A percentile compares a stretch with the other conserved stretches of the same genome.
Conservation (phyloP, 2,797 vertebrate species). For the Jordanella pulchra region DNA sequence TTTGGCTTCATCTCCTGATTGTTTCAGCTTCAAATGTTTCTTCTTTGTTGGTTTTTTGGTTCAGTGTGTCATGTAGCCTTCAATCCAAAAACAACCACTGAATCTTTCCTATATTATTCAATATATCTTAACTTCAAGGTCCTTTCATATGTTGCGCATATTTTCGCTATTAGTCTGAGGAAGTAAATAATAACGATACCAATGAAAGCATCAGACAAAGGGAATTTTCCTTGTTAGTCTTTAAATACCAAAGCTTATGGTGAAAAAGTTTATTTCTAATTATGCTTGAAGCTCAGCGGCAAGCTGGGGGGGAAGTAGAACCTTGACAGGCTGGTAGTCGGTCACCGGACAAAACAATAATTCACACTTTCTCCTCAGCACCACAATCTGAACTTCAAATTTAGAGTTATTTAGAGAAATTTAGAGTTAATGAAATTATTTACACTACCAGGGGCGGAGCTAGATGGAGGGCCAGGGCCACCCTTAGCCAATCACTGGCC, state of each 20-base stretch:
- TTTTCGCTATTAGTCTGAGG: neutral
- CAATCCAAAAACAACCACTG: neutral
- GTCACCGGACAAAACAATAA: too few relatives aligned
- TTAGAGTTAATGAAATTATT: too few relatives aligned
- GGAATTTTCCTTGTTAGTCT: neutral
- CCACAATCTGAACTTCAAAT: too few relatives aligned
- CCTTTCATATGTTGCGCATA: neutral
- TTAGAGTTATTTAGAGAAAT: too few relatives aligned
- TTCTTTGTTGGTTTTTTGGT: neutral
- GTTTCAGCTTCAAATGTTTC: neutral
- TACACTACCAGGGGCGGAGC: too few relatives aligned
- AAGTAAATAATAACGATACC: neutral
- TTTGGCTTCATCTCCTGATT: neutral
- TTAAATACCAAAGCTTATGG: neutral
- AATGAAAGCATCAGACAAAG: too few relatives aligned
- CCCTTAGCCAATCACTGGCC: too few relatives aligned
- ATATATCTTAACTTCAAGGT: neutral
- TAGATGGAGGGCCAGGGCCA: too few relatives aligned
- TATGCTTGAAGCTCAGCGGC: too few relatives aligned
- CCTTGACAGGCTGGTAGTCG: too few relatives aligned
- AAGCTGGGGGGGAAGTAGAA: too few relatives aligned
- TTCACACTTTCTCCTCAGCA: too few relatives aligned
- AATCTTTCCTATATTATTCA: neutral
- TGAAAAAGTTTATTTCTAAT: neutral
- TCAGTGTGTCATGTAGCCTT: neutral